Conservation (phyloP, 92 coral and sea anemone species). For the Meandrina meandrites region DNA sequence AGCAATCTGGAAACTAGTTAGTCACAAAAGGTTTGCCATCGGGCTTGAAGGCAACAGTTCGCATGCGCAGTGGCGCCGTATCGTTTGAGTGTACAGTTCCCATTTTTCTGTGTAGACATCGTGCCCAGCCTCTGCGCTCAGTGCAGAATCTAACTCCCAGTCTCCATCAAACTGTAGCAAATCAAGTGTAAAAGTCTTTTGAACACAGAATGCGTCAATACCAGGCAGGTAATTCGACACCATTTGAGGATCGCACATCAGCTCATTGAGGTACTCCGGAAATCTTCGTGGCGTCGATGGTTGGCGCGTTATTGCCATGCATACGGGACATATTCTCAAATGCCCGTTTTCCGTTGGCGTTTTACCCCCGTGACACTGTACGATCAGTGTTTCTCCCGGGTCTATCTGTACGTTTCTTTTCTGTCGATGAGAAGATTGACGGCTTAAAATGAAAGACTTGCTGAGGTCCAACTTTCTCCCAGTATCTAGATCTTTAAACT, state of each 20-base stretch:
- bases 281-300: constrained; percentile 13
- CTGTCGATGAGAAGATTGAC: not conserved
- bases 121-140: constrained; percentile 31
- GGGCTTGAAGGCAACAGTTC: constrained; percentile 19
- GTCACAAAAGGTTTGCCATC: not conserved
- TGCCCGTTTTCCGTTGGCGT: constrained; percentile 19
- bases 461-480: not conserved
- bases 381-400: constrained; percentile 25
- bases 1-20: not conserved
- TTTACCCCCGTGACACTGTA: constrained; percentile 10
- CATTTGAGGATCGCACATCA: constrained; percentile 21
- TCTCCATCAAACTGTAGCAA: constrained; percentile 40
- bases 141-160: constrained; percentile 27
- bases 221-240: constrained; percentile 2
- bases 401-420: not conserved
- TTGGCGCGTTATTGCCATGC: constrained; percentile 28
- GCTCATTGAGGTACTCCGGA: constrained; percentile 31
- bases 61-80: constrained; percentile 43
- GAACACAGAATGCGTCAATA: constrained; percentile 44
- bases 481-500: constrained; percentile 31
- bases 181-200: constrained; percentile 44
- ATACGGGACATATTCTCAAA: constrained; percentile 28
- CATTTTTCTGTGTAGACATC: constrained; percentile 55
- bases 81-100: constrained; percentile 36
- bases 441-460: not conserved